Conservation (phyloP, 2,888 invertebrate species). For the Heliconius hortense region DNA sequence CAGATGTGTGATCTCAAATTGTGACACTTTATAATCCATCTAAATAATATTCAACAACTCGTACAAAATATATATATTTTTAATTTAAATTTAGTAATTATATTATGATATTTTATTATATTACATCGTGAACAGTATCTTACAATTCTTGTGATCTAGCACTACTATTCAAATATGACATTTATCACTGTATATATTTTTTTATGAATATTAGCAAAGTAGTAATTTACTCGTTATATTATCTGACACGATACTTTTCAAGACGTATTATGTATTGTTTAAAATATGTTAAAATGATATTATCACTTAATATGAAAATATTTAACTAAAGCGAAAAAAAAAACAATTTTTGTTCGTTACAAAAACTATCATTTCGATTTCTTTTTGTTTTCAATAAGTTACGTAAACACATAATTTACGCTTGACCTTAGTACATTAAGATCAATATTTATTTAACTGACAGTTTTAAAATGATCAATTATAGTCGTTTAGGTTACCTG, state of each 20-base stretch:
- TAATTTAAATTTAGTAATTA: too few species aligned
- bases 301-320: not conserved
- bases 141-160: not conserved
- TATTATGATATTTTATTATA: too few species aligned
- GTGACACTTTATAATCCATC: too few species aligned
- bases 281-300: not conserved
- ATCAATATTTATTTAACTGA: constrained; percentile 27
- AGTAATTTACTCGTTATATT: not conserved
- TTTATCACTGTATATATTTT: not conserved
- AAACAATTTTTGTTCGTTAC: not conserved
- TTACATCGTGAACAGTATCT: not conserved
- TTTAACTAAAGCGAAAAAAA: not conserved
- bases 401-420: not conserved
- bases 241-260: not conserved
- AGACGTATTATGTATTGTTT: not conserved
- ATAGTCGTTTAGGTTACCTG: constrained; percentile 22
- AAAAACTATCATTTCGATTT: not conserved
- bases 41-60: too few species aligned
- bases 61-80: too few species aligned
- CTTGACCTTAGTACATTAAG: not conserved
- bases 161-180: not conserved
- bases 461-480: constrained; percentile 27
- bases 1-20: not conserved
- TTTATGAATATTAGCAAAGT: not conserved
- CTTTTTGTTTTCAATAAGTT: not conserved